phyloP scores from a whole-genome alignment of 2,113 vertebrate genomes.

The Sorex araneus region DNA sequence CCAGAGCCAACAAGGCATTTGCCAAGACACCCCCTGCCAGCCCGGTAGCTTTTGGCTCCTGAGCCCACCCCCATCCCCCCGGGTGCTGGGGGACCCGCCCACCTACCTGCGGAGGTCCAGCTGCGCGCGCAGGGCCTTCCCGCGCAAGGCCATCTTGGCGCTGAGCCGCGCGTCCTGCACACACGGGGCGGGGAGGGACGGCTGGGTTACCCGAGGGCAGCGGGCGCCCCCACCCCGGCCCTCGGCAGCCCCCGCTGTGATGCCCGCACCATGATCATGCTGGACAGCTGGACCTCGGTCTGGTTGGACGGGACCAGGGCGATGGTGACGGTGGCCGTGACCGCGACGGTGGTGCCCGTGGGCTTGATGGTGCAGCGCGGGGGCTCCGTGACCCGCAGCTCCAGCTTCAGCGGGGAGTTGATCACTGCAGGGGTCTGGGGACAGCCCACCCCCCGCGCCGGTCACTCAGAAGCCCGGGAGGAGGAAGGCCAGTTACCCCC shows the following conservation, averaged over 20 bases:
- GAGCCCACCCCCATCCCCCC: no score
- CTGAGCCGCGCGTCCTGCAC: conserved; percentile 93
- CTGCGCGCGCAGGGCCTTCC: conserved; percentile 91
- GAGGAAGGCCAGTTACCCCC: neutral
- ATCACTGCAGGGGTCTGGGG: conserved; percentile 90
- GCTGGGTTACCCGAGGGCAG: neutral
- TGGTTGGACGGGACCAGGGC: conserved; percentile 88
- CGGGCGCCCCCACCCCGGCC: neutral
- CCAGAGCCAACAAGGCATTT: no score
- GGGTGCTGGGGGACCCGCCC: no score
- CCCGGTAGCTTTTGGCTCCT: no score
- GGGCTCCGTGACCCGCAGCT: conserved; percentile 89
- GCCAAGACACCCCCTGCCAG: no score
- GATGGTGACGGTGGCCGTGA: conserved; percentile 93
- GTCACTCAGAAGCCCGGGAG: no score
- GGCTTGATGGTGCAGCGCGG: conserved; percentile 94
- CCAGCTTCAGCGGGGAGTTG: conserved; percentile 92
- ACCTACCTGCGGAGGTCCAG: conserved; percentile 95
- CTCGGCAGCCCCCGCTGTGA: neutral
- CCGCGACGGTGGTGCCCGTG: conserved; percentile 90
- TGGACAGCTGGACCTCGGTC: conserved; percentile 92
- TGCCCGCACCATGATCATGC: conserved; percentile 94
- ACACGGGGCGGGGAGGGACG: no score
- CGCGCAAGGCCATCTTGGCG: conserved; percentile 93
- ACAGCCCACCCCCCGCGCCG: neutral